Conservation (phyloP, 2,113 vertebrate genomes). For the Urocynchramus pylzowi region DNA sequence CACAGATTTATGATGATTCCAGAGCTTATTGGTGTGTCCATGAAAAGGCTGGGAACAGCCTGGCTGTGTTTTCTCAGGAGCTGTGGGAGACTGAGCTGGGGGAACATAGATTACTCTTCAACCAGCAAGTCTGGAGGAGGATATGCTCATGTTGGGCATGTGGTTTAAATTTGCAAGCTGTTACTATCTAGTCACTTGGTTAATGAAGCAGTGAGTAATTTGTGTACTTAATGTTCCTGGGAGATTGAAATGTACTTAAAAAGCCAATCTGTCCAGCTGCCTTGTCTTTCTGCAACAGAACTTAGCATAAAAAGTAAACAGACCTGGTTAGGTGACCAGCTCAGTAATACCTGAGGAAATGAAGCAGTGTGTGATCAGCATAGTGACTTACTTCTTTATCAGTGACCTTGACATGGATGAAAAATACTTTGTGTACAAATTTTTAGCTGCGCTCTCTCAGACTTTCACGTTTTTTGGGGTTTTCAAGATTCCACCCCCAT, state of each 20-base stretch:
- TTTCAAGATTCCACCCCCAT: rapidly evolving
- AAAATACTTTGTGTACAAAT: not conserved
- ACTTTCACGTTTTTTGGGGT: not conserved
- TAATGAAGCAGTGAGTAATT: conserved; percentile 24
- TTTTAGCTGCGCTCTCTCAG: not conserved
- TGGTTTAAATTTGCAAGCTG: not conserved
- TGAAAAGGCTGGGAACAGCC: conserved; percentile 27
- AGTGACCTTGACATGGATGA: not conserved
- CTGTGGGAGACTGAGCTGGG: not conserved
- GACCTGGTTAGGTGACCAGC: not conserved
- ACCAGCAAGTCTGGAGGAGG: conserved; percentile 2
- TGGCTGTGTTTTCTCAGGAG: conserved; percentile 49
- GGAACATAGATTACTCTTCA: conserved; percentile 5
- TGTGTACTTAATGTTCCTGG: not conserved
- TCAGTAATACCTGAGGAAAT: not conserved
- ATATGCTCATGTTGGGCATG: not conserved
- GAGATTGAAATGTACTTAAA: not conserved
- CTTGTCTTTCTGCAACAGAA: not conserved
- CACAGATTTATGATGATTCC: not conserved
- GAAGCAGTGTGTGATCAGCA: not conserved
- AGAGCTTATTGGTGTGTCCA: not conserved
- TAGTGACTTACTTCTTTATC: not conserved
- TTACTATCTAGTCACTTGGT: conserved; percentile 42
- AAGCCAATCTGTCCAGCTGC: not conserved
- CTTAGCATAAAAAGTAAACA: not conserved